phyloP scores from a whole-genome alignment of 2,797 vertebrate genomes.

The Borostomias antarcticus region DNA sequence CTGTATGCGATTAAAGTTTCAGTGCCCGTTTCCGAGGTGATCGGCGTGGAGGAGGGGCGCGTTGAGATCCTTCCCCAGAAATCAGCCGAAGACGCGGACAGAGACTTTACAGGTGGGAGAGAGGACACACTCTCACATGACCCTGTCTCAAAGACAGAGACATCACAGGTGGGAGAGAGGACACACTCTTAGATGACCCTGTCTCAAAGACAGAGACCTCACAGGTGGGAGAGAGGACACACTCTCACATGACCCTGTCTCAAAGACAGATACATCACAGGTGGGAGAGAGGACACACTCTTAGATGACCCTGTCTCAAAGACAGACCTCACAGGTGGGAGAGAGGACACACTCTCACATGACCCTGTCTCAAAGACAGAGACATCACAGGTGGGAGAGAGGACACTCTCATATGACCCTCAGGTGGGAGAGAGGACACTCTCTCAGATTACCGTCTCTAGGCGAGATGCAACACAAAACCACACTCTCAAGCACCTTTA shows the following conservation, averaged over 20 bases:
- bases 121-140: constrained; percentile 6
- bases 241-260: too few relatives aligned
- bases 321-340: too few relatives aligned
- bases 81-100: constrained; percentile 71
- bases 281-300: constrained; percentile 50
- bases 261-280: constrained; percentile 81
- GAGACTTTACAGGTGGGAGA: constrained; percentile 78
- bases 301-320: constrained; percentile 16
- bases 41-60: constrained; percentile 73
- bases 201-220: constrained; percentile 3
- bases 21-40: constrained; percentile 73
- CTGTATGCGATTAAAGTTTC: constrained; percentile 63
- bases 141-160: too few relatives aligned
- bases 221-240: too few relatives aligned
- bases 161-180: too few relatives aligned
- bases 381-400: too few relatives aligned
- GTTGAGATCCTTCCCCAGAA: constrained; percentile 69
- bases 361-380: not conserved
- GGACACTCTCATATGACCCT: too few relatives aligned
- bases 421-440: constrained; percentile 60
- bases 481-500: not conserved
- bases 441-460: constrained; percentile 11
- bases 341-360: not conserved
- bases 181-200: not conserved
- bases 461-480: not conserved